phyloP scores from a whole-genome alignment of 2,113 vertebrate species.

The Sprattus sprattus region DNA sequence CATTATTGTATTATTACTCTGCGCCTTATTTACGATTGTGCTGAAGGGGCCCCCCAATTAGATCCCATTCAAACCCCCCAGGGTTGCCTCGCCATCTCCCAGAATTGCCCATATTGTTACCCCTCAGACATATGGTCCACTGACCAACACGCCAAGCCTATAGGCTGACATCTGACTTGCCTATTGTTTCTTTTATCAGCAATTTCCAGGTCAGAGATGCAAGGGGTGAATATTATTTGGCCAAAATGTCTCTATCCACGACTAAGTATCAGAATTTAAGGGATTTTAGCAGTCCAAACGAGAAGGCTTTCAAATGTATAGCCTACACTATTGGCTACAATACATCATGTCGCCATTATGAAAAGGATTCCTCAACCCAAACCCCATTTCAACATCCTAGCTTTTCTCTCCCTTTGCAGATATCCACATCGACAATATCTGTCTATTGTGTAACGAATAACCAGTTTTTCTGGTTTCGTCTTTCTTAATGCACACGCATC shows the following conservation, averaged over 20 bases:
- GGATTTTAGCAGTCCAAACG: background rate
- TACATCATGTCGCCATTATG: constrained; percentile 16
- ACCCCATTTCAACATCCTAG: background rate
- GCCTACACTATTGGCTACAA: background rate
- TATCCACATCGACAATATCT: background rate
- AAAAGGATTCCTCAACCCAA: background rate
- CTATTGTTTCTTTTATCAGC: background rate
- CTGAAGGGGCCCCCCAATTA: background rate
- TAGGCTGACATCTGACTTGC: background rate
- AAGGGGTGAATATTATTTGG: background rate
- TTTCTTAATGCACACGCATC: background rate
- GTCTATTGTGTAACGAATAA: background rate
- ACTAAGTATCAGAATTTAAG: background rate
- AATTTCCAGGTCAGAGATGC: background rate
- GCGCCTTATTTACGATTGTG: background rate
- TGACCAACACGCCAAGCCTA: constrained; percentile 9
- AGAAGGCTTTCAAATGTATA: background rate
- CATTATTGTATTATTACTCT: background rate
- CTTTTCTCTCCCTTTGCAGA: background rate
- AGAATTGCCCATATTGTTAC: background rate
- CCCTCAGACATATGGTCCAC: background rate
- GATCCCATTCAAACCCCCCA: background rate
- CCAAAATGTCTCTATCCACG: background rate
- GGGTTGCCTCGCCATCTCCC: background rate
- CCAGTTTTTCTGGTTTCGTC: background rate